A percentile compares a stretch with the other conserved stretches of the same genome.
phyloP scores from a whole-genome alignment of 1,140 invertebrate species.

The Halyomorpha halys region DNA sequence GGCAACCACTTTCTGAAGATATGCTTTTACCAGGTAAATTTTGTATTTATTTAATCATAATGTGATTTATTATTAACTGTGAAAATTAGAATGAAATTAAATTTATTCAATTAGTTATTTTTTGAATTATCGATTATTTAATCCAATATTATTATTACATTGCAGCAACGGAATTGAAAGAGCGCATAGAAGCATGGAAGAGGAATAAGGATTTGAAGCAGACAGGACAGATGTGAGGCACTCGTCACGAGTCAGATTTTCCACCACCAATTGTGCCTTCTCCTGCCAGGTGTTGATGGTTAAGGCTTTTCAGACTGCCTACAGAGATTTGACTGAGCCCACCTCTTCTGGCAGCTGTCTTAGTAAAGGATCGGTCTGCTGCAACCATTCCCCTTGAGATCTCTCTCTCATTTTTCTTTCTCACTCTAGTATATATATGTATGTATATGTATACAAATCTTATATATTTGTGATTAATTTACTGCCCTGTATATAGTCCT shows the following conservation, averaged over 20 bases:
- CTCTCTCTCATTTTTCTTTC: constrained; percentile 8
- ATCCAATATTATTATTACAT: constrained; percentile 31
- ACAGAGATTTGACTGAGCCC: no score
- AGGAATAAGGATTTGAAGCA: constrained; percentile 41
- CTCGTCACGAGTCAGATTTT: neutral
- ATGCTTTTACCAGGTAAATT: constrained; percentile 65
- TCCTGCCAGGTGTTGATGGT: neutral
- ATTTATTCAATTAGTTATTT: neutral
- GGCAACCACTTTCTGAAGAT: constrained; percentile 82
- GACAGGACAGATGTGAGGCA: no score
- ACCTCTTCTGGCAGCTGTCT: no score
- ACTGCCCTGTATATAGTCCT: constrained; percentile 14
- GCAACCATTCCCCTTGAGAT: constrained; percentile 15
- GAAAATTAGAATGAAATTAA: neutral
- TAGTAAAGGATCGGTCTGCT: neutral
- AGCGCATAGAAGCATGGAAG: constrained; percentile 68
- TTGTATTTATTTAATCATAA: no score
- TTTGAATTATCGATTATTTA: neutral
- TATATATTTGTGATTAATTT: constrained; percentile 15
- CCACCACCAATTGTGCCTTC: constrained; percentile 9
- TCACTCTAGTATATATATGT: neutral
- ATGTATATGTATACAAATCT: constrained; percentile 11
- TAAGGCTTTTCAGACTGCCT: neutral
- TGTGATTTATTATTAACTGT: neutral
- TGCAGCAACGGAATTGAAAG: constrained; percentile 60